phyloP scores from a whole-genome alignment of 2,888 invertebrate genomes.

The Auanema sp. region DNA sequence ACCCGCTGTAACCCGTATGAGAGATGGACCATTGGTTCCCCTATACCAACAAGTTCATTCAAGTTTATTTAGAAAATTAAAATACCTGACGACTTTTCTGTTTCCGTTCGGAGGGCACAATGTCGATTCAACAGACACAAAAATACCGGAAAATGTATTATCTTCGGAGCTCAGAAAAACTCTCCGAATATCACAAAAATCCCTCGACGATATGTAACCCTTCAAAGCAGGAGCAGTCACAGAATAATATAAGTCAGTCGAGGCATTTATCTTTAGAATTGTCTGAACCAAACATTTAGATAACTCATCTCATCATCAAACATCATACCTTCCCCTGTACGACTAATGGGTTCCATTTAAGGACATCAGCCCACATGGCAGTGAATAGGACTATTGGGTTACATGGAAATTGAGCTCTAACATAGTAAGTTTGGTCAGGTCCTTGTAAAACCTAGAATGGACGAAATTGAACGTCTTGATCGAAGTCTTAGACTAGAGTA shows the following conservation, averaged over 20 bases:
- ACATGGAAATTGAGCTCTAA: constrained; percentile 37
- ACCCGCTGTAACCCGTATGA: constrained; percentile 26
- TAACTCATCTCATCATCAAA: not conserved
- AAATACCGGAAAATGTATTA: constrained; percentile 27
- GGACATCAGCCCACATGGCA: constrained; percentile 51
- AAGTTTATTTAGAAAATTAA: not conserved
- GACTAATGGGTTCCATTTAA: constrained; percentile 51
- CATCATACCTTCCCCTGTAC: constrained; percentile 35
- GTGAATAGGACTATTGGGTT: constrained; percentile 40
- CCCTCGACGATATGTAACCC: constrained; percentile 53
- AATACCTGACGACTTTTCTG: constrained; percentile 28
- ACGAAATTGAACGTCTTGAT: not conserved
- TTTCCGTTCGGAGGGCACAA: constrained; percentile 29
- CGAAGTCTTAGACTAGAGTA: constrained; percentile 5
- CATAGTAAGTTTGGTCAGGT: constrained; percentile 42
- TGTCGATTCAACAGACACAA: constrained; percentile 38
- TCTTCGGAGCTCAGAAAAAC: constrained; percentile 20
- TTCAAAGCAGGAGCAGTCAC: constrained; percentile 54
- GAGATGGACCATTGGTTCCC: constrained; percentile 38
- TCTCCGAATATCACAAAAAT: constrained; percentile 34
- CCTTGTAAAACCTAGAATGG: constrained; percentile 26
- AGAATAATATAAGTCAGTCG: constrained; percentile 52
- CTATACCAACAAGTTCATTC: constrained; percentile 15
- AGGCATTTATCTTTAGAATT: constrained; percentile 38
- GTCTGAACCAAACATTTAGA: constrained; percentile 23